These are phyloP conservation scores for Vicugna pacos DNA, from an alignment of 2,113 vertebrate species.

Conservation along the genomic window DNA sequence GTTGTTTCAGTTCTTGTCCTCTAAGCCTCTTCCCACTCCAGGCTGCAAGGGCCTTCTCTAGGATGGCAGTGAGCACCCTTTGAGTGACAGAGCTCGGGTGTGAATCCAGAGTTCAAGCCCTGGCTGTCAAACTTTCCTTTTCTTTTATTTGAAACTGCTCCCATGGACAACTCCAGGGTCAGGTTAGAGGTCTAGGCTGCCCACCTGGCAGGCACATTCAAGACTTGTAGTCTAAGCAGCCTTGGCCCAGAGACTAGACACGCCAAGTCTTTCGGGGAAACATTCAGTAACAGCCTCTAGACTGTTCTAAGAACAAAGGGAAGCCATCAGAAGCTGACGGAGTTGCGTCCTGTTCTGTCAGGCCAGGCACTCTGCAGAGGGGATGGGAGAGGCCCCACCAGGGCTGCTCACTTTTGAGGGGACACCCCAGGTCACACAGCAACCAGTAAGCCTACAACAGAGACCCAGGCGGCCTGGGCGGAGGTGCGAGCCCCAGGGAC, in stretches of 20 bases:
- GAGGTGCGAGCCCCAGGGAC: neutral
- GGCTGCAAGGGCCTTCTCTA: neutral
- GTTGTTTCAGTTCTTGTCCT: neutral
- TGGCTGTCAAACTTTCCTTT: neutral
- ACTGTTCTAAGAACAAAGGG: too few species aligned
- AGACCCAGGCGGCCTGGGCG: neutral
- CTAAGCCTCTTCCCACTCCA: neutral
- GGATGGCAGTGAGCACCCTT: neutral
- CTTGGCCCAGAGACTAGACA: neutral
- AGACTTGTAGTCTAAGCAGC: neutral
- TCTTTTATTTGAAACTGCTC: neutral
- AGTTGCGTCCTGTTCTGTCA: neutral
- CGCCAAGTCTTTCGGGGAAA: neutral
- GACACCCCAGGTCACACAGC: neutral
- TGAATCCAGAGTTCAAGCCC: neutral
- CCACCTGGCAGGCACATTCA: neutral
- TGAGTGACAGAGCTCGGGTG: neutral
- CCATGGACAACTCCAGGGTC: neutral
- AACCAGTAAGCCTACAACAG: neutral
- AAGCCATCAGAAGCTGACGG: neutral
- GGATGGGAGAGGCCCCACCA: neutral
- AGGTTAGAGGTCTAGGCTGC: neutral
- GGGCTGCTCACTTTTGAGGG: neutral
- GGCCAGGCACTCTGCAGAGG: neutral
- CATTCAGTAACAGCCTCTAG: neutral